Evolutionary conservation across 2,888 invertebrate species (phyloP).

Genomic region (Catocala sponsa): DNA sequence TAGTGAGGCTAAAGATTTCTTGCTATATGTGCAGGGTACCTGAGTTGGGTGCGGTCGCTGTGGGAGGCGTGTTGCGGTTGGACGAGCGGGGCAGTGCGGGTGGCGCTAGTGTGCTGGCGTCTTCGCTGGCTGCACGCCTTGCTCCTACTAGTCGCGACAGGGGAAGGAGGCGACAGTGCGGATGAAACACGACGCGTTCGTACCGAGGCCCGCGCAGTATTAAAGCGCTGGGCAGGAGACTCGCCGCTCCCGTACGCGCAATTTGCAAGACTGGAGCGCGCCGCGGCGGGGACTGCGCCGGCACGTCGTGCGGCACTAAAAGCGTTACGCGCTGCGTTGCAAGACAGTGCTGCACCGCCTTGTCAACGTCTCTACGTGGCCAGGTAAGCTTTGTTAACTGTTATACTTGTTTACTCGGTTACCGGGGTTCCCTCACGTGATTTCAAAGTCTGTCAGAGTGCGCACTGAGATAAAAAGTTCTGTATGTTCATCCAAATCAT

Average conservation of each 20-base stretch:
- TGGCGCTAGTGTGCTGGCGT: constrained; percentile 73
- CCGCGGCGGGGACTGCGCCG: constrained; percentile 38
- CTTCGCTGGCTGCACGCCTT: constrained; percentile 74
- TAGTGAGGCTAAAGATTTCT: too few relatives aligned
- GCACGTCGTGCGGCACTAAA: constrained; percentile 37
- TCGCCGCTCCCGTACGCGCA: constrained; percentile 63
- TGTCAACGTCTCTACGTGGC: constrained; percentile 51
- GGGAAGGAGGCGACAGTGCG: constrained; percentile 14
- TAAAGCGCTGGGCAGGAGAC: constrained; percentile 47
- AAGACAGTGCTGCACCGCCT: not conserved
- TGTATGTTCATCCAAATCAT: too few relatives aligned
- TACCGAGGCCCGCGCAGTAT: constrained; percentile 49
- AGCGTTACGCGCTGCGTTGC: constrained; percentile 39
- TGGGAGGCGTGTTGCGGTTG: constrained; percentile 67
- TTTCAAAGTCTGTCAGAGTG: too few relatives aligned
- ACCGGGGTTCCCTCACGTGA: too few relatives aligned
- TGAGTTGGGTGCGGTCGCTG: constrained; percentile 61
- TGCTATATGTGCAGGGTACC: constrained; percentile 47
- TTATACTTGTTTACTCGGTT: too few relatives aligned
- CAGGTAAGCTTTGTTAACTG: constrained; percentile 10
- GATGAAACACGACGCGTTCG: constrained; percentile 51
- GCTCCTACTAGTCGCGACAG: constrained; percentile 46
- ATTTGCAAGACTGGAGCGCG: constrained; percentile 66
- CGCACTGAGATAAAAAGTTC: too few relatives aligned
- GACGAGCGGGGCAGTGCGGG: constrained; percentile 51